Evolutionary conservation across 2,888 invertebrate genomes (phyloP).

Genomic region (Drosophila neonasuta): DNA sequence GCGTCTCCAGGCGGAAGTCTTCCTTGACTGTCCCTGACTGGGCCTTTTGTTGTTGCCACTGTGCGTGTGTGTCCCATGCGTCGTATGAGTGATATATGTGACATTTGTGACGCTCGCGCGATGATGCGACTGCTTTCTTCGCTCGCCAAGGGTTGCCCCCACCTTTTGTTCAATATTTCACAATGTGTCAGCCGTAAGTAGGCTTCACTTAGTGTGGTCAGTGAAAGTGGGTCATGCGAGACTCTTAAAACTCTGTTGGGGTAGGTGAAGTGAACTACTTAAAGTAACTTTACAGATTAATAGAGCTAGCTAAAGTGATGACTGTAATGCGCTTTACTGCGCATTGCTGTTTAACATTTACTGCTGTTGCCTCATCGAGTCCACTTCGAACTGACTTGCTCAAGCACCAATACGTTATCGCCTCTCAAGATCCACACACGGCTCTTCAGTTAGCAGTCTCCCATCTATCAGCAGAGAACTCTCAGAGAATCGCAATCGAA

Average conservation of each 20-base stretch:
- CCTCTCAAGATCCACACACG: conserved; percentile 51
- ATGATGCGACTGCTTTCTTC: neutral
- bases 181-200: conserved; percentile 55
- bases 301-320: neutral
- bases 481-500: conserved; percentile 20
- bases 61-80: conserved; percentile 34
- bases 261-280: conserved; percentile 37
- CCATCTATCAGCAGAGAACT: conserved; percentile 50
- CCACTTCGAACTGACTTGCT: conserved; percentile 46
- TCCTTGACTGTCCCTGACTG: conserved; percentile 9
- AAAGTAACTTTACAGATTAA: neutral
- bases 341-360: conserved; percentile 10
- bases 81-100: conserved; percentile 68
- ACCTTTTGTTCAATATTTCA: conserved; percentile 60
- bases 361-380: conserved; percentile 16
- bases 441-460: conserved; percentile 4
- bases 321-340: conserved; percentile 1
- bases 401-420: conserved; percentile 63
- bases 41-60: conserved; percentile 33
- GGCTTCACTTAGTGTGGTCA: conserved; percentile 42
- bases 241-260: conserved; percentile 51
- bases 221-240: conserved; percentile 68
- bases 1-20: conserved; percentile 52
- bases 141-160: conserved; percentile 55
- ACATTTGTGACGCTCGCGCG: conserved; percentile 30